A percentile compares a stretch with the other conserved stretches of the same genome.
phyloP scores from a whole-genome alignment of 1,140 invertebrate species.

The Zelostemma sp. region DNA sequence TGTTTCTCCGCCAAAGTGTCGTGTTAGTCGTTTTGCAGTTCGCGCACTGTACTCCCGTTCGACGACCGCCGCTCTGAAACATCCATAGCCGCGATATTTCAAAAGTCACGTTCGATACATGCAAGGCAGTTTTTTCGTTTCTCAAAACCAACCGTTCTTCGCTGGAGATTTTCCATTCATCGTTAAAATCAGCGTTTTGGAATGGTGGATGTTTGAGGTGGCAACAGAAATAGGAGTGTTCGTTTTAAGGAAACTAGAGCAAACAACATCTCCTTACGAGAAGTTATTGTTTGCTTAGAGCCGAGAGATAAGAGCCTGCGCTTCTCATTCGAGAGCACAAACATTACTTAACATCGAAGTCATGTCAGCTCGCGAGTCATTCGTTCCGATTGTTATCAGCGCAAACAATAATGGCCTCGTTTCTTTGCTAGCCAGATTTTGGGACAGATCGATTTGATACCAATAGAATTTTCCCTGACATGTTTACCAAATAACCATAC shows the following conservation, averaged over 20 bases:
- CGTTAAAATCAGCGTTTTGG: slow-evolving; percentile 29
- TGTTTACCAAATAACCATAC: neutral
- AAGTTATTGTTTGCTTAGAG: slow-evolving; percentile 63
- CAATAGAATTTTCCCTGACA: neutral
- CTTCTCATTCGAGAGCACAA: slow-evolving; percentile 59
- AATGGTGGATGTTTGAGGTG: slow-evolving; percentile 46
- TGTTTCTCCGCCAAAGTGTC: slow-evolving; percentile 89
- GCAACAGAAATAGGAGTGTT: slow-evolving; percentile 54
- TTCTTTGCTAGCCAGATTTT: slow-evolving; percentile 49
- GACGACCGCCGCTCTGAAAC: slow-evolving; percentile 76
- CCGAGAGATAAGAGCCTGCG: slow-evolving; percentile 62
- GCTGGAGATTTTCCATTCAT: neutral
- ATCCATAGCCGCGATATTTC: neutral
- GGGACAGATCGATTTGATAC: slow-evolving; percentile 19
- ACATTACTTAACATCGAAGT: slow-evolving; percentile 67
- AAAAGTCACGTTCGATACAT: slow-evolving; percentile 1
- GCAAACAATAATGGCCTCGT: slow-evolving; percentile 56
- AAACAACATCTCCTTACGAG: slow-evolving; percentile 60
- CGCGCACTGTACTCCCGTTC: slow-evolving; percentile 86
- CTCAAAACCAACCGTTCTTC: slow-evolving; percentile 14
- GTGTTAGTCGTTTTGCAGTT: slow-evolving; percentile 89
- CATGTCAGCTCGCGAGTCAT: slow-evolving; percentile 48
- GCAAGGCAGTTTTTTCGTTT: neutral
- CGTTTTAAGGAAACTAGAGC: slow-evolving; percentile 64
- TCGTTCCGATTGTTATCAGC: slow-evolving; percentile 54